Evolutionary conservation across 2,888 invertebrate species (phyloP).

Genomic region (Steinernema carpocapsae): DNA sequence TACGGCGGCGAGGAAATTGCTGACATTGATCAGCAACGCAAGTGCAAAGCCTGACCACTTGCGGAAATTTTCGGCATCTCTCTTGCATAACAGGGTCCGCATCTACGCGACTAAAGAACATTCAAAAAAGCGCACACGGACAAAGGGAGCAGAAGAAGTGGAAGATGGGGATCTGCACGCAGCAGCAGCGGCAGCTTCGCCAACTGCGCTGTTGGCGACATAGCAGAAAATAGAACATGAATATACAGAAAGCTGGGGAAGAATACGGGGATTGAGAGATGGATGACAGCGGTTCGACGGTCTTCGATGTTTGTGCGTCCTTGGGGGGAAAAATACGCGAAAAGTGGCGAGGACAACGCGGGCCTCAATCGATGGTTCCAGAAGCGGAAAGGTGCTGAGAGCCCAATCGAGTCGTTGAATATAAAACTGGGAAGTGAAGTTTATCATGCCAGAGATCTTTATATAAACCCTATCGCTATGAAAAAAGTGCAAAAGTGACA

Average conservation of each 20-base stretch:
- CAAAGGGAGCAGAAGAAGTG: conserved; percentile 14
- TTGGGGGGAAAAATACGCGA: neutral
- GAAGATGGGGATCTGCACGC: conserved; percentile 23
- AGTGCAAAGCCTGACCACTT: too few species aligned
- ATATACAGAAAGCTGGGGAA: neutral
- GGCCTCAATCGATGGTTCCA: neutral
- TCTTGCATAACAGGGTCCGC: too few species aligned
- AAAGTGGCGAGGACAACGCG: neutral
- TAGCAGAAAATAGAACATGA: neutral
- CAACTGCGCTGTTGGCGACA: conserved; percentile 16
- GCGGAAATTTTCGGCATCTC: too few species aligned
- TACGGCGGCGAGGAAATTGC: neutral
- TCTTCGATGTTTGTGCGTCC: conserved; percentile 26
- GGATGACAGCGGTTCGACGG: neutral
- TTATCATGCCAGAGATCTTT: neutral
- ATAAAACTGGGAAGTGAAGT: neutral
- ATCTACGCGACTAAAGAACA: neutral
- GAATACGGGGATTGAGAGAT: neutral
- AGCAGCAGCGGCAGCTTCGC: conserved; percentile 1
- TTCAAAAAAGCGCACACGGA: neutral
- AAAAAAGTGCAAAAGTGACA: neutral
- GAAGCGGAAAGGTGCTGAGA: neutral
- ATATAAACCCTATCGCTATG: neutral
- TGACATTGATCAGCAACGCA: conserved; percentile 9
- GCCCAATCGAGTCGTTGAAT: neutral